Percentiles rank a stretch among this genome's conserved stretches.
phyloP scores from a whole-genome alignment of 2,888 invertebrate species.

The Dione vanillae region DNA sequence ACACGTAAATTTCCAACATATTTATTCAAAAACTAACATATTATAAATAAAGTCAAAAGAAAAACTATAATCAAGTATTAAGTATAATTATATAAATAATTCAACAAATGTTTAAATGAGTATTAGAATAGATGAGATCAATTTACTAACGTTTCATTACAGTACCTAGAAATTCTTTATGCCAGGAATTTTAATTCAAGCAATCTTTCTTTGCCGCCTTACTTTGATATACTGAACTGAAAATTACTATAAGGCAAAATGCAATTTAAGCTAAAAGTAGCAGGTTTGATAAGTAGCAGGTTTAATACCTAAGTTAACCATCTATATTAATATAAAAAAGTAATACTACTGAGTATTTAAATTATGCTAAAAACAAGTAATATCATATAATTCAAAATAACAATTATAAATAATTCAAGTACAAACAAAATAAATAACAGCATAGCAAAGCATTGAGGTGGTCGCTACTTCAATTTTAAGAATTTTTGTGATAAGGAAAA shows the following conservation, averaged over 20 bases:
- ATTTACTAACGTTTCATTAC: slow-evolving; percentile 43
- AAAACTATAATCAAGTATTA: slow-evolving; percentile 5
- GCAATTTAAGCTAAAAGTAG: background rate
- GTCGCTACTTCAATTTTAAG: background rate
- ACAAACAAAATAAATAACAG: background rate
- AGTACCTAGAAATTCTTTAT: slow-evolving; percentile 41
- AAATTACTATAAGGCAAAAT: background rate
- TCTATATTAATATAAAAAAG: too few relatives aligned
- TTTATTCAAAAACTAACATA: slow-evolving; percentile 17
- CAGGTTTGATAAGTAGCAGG: background rate
- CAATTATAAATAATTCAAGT: background rate
- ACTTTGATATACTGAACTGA: slow-evolving; percentile 33
- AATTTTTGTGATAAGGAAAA: background rate
- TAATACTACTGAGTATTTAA: background rate
- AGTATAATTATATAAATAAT: slow-evolving; percentile 15
- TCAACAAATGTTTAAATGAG: slow-evolving; percentile 38
- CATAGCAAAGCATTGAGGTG: background rate
- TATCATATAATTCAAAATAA: background rate
- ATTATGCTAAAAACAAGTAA: background rate
- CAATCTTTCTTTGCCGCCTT: slow-evolving; percentile 41
- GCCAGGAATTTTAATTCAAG: slow-evolving; percentile 43
- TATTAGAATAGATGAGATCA: slow-evolving; percentile 43
- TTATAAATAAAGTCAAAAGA: background rate
- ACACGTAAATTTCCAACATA: background rate
- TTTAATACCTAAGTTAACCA: too few relatives aligned